phyloP scores from a whole-genome alignment of 2,113 vertebrate genomes.

The Hyaena hyaena region DNA sequence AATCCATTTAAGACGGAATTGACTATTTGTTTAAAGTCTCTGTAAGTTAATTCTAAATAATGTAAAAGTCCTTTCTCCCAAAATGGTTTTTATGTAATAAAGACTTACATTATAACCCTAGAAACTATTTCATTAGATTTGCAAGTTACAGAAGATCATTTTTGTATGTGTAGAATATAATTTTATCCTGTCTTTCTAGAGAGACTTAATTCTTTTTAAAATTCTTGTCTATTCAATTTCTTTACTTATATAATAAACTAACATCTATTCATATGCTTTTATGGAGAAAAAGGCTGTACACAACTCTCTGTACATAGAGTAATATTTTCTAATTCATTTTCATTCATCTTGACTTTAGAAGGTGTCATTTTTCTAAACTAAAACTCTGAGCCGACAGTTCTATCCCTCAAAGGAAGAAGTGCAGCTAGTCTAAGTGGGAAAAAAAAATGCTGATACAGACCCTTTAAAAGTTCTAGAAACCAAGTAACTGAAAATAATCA shows the following conservation, averaged over 20 bases:
- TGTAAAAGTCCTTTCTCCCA: background rate
- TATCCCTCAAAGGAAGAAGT: background rate
- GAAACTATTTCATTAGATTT: conserved; percentile 38
- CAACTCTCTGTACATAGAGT: background rate
- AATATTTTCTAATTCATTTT: conserved; percentile 56
- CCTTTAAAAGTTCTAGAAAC: background rate
- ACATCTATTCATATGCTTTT: background rate
- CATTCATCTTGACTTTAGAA: conserved; percentile 37
- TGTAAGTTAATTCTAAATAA: conserved; percentile 67
- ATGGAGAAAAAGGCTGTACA: background rate
- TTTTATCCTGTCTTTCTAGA: conserved; percentile 23
- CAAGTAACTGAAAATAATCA: conserved; percentile 20
- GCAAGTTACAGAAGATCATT: conserved; percentile 16
- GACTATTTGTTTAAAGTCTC: conserved; percentile 59
- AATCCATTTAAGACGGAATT: conserved; percentile 62
- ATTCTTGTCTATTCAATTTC: background rate
- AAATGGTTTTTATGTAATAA: conserved; percentile 42
- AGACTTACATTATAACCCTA: background rate
- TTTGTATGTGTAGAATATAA: background rate
- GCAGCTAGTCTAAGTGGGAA: background rate
- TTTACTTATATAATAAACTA: background rate
- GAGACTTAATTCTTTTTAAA: conserved; percentile 47
- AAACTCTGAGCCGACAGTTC: conserved; percentile 19
- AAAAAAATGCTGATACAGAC: background rate
- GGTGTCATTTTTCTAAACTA: background rate